Conservation (phyloP, 2,113 vertebrate species). For the Pedionomus torquatus region DNA sequence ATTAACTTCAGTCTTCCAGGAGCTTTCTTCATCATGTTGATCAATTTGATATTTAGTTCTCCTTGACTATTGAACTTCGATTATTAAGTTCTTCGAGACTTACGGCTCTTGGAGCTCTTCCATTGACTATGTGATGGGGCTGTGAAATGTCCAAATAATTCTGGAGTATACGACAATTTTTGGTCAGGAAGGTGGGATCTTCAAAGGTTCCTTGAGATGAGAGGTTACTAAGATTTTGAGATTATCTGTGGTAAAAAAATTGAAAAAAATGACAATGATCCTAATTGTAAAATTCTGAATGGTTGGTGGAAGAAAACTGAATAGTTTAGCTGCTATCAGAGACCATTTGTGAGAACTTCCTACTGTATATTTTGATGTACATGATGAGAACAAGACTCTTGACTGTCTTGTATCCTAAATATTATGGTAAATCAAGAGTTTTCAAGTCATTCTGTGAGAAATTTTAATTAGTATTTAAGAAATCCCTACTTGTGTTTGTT, state of each 20-base stretch:
- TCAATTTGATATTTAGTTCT: background rate
- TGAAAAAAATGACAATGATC: background rate
- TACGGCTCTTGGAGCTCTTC: background rate
- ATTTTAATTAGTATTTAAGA: background rate
- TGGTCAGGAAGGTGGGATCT: background rate
- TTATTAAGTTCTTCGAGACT: background rate
- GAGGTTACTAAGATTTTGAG: background rate
- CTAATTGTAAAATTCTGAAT: background rate
- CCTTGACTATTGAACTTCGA: background rate
- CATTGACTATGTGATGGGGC: accelerated
- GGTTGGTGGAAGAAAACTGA: background rate
- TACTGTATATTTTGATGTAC: background rate
- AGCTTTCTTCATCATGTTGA: background rate
- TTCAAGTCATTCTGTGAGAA: background rate
- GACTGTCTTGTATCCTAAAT: background rate
- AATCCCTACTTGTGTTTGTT: background rate
- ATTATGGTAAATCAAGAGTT: background rate
- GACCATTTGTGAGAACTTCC: background rate
- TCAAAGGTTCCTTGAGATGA: background rate
- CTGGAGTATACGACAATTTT: background rate
- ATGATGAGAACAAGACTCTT: background rate
- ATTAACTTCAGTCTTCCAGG: background rate
- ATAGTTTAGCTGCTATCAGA: background rate
- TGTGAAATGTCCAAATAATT: background rate
- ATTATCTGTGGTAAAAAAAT: background rate